These are phyloP conservation scores for Coenobita brevimanus DNA, from an alignment of 1,140 invertebrate genomes.

Conservation along the genomic window DNA sequence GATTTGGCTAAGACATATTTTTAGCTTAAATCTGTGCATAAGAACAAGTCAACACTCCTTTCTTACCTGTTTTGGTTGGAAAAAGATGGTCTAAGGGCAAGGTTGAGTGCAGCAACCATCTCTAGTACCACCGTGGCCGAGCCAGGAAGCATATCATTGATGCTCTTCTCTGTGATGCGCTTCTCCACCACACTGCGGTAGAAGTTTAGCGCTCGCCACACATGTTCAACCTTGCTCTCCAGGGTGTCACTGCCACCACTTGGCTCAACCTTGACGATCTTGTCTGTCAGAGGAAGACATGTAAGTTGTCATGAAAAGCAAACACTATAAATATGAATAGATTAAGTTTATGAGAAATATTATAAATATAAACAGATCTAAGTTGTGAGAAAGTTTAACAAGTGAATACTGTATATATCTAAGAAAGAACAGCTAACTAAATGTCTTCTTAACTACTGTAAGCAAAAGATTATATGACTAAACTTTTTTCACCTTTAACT, in stretches of 20 bases:
- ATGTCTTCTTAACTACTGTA: too few relatives aligned
- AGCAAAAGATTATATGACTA: too few relatives aligned
- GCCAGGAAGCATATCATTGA: constrained; percentile 91
- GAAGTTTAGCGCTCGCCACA: constrained; percentile 86
- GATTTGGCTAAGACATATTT: too few relatives aligned
- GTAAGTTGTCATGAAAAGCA: too few relatives aligned
- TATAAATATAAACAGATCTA: too few relatives aligned
- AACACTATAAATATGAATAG: too few relatives aligned
- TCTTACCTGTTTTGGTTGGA: constrained; percentile 82
- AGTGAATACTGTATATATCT: too few relatives aligned
- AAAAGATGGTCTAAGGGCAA: constrained; percentile 80
- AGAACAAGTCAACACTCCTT: not conserved
- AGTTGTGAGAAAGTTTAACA: too few relatives aligned
- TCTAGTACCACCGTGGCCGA: constrained; percentile 94
- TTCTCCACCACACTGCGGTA: constrained; percentile 93
- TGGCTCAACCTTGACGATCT: constrained; percentile 40
- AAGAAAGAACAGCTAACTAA: too few relatives aligned
- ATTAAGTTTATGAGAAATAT: too few relatives aligned
- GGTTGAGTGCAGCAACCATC: constrained; percentile 90
- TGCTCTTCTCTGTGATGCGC: constrained; percentile 76
- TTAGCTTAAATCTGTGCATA: not conserved
- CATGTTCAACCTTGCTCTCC: constrained; percentile 73
- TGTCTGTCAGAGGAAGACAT: constrained; percentile 25
- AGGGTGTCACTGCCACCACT: constrained; percentile 37
- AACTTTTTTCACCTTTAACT: too few relatives aligned